Conservation (phyloP, 2,113 vertebrate genomes). For the Phocoena sinus region DNA sequence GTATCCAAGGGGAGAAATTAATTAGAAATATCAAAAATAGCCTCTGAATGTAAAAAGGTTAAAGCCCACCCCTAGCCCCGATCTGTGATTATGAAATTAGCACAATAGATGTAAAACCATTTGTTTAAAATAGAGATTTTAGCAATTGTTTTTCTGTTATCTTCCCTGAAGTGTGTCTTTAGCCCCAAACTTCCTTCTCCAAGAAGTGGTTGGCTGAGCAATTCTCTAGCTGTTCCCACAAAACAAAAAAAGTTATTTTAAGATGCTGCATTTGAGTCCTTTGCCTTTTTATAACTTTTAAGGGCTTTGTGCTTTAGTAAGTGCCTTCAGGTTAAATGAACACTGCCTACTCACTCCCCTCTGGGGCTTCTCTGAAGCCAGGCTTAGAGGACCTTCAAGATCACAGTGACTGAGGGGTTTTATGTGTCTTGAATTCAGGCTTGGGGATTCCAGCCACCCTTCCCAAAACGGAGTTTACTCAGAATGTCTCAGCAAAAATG, state of each 20-base stretch:
- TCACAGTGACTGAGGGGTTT: background rate
- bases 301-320: background rate
- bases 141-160: background rate
- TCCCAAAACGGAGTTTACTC: background rate
- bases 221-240: background rate
- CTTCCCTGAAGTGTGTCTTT: conserved; percentile 3
- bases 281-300: background rate
- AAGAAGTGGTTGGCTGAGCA: background rate
- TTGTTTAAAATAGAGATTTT: background rate
- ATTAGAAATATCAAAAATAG: conserved; percentile 18
- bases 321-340: background rate
- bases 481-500: background rate
- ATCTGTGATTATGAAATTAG: background rate
- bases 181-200: background rate
- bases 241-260: conserved; percentile 49
- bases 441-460: background rate
- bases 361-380: background rate
- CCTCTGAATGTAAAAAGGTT: background rate
- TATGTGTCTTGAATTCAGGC: background rate
- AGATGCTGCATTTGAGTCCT: background rate
- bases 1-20: background rate
- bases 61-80: background rate
- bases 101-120: background rate
- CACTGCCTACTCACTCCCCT: background rate
- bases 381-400: background rate